Base-by-base conservation (phyloP, 1,140 invertebrate species). In the Hylyphantes graminicola region DNA sequence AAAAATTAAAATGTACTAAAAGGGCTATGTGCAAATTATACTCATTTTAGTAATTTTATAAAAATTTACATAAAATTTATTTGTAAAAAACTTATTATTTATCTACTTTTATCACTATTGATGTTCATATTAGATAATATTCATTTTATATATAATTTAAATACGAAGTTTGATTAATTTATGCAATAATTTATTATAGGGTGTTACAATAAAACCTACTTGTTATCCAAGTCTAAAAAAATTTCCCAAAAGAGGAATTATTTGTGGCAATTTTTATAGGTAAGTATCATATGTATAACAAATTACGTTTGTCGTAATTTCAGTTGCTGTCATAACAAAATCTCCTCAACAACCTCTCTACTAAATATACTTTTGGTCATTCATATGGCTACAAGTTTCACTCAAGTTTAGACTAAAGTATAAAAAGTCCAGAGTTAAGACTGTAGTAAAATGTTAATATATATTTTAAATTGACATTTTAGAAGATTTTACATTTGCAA, bases 191-290 rank as follows among this genome's bases (percentile, higher is more conserved):
- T 35, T 51, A 57, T 73, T 83, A 7, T 35, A 84, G 82, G 82
- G 82, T 9, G 68, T 50, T 68, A 8, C 53, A 15, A 76, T 84
- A 21, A 84, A 84, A 53, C 82, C 82, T 15, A 70, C 57, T 15
- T 10, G 2, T n/a, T 19, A 84, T 61, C 73, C 74, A 35, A 61
- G 21, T 84, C 19, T 77, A 9, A 77, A 76, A 73, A 76, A 59
- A 11, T 59, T 76, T 7, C 73, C 73, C 50, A 53, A 51, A 51
- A 84, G 77, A 51, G 82, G 74, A 51, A 84, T 84, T 15, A 67
- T 84, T 6, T 76, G 82, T 84, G 82, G 82, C 9, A 77, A 84
- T 53, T 84, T 67, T 70, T 84, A 59, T n/a, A 84, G 70, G 82
- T 84, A 8, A 84, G 82, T 76, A 5, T 15, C n/a, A 59, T 59